Conservation (phyloP, 2,797 vertebrate species). For the Crenuchus spilurus region DNA sequence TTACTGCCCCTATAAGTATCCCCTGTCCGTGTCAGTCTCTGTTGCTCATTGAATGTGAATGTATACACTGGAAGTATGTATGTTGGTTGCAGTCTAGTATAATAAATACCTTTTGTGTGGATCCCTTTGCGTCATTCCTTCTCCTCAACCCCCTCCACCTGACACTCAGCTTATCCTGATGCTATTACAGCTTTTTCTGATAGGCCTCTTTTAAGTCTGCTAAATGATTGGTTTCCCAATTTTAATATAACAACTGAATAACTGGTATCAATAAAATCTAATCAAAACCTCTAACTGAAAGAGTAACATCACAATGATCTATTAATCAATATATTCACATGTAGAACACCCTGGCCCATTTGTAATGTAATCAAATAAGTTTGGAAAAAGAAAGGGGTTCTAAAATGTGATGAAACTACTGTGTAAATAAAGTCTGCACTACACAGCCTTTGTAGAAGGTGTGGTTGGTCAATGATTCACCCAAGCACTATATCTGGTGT, state of each 20-base stretch:
- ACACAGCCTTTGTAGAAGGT: conserved; percentile 22
- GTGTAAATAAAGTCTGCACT: conserved; percentile 30
- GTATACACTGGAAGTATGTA: too few species aligned
- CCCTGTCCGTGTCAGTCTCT: too few species aligned
- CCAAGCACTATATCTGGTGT: neutral
- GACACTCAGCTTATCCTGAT: neutral
- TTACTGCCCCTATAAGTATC: too few species aligned
- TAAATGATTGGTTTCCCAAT: neutral
- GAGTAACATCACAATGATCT: neutral
- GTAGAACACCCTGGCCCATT: neutral
- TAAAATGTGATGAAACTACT: conserved; percentile 26
- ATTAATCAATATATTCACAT: neutral
- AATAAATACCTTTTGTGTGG: too few species aligned
- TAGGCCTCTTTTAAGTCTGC: too few species aligned
- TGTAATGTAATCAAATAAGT: neutral
- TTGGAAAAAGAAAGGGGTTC: neutral
- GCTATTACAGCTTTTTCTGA: neutral
- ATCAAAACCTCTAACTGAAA: neutral
- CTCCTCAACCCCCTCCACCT: too few species aligned
- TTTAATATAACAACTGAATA: neutral
- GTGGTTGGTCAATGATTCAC: conserved; percentile 47
- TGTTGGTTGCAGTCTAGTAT: too few species aligned
- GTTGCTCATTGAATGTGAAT: too few species aligned
- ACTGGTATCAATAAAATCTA: neutral
- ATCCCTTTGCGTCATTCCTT: too few species aligned